A percentile compares a stretch with the other conserved stretches of the same genome.
phyloP scores from a whole-genome alignment of 2,113 vertebrate genomes.

The Gambusia affinis region DNA sequence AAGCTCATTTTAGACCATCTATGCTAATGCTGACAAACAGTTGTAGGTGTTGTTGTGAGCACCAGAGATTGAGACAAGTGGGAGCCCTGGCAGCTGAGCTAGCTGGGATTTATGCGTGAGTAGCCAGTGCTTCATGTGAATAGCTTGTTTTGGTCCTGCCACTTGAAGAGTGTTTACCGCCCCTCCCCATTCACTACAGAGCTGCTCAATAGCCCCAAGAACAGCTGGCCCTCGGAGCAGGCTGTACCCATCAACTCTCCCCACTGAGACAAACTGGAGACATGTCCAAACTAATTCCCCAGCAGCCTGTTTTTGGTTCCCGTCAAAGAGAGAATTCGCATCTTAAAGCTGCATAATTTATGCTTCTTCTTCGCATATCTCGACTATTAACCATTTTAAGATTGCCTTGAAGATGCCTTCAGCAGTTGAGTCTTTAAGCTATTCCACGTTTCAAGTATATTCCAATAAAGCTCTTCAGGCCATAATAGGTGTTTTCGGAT shows the following conservation, averaged over 20 bases:
- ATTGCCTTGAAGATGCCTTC: too few relatives aligned
- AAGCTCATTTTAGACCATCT: conserved; percentile 21
- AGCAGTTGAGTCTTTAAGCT: not conserved
- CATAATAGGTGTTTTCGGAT: conserved; percentile 36
- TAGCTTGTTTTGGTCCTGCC: conserved; percentile 77
- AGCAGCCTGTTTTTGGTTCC: conserved; percentile 24
- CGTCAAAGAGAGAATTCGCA: conserved; percentile 5
- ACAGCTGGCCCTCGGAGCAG: conserved; percentile 75
- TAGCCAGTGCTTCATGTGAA: conserved; percentile 70
- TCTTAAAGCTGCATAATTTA: conserved; percentile 15
- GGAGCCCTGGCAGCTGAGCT: conserved; percentile 48
- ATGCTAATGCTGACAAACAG: conserved; percentile 17
- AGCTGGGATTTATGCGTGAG: conserved; percentile 66
- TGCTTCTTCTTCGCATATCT: not conserved
- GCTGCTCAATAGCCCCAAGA: conserved; percentile 69
- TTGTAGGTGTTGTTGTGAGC: conserved; percentile 40
- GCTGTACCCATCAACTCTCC: conserved; percentile 71
- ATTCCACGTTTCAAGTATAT: not conserved
- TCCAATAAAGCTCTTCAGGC: conserved; percentile 8
- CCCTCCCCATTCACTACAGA: conserved; percentile 63
- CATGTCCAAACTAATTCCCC: conserved; percentile 75
- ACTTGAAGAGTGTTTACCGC: conserved; percentile 78
- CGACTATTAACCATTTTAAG: too few relatives aligned
- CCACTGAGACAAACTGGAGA: conserved; percentile 58
- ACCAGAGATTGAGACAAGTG: conserved; percentile 42